Conservation (phyloP, 2,888 invertebrate species). For the Callyntrura sp. region DNA sequence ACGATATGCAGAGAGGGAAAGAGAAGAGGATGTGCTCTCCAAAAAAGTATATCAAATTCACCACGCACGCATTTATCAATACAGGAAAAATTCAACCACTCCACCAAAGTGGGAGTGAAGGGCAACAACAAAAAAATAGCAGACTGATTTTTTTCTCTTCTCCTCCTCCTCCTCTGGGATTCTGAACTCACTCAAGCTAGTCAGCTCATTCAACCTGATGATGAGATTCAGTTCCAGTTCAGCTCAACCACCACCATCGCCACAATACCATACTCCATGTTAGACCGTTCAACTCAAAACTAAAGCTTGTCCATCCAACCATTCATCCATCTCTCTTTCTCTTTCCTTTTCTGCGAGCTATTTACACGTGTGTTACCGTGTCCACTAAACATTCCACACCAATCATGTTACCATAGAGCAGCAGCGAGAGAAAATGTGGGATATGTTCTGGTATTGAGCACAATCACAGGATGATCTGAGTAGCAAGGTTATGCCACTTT, state of each 20-base stretch:
- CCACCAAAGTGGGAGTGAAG: constrained; percentile 20
- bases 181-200: constrained; percentile 34
- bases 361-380: not conserved
- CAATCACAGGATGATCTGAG: not conserved
- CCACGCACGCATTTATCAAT: constrained; percentile 48
- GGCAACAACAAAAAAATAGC: constrained; percentile 31
- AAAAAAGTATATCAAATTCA: not conserved
- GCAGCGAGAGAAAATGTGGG: not conserved
- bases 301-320: constrained; percentile 17
- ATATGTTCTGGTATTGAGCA: not conserved
- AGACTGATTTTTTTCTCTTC: constrained; percentile 68
- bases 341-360: not conserved
- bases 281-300: too few species aligned
- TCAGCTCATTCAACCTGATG: constrained; percentile 24
- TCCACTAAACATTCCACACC: not conserved
- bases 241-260: not conserved
- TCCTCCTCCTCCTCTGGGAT: constrained; percentile 70
- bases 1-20: not conserved
- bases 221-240: constrained; percentile 16
- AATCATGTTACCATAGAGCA: not conserved
- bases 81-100: constrained; percentile 7
- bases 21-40: not conserved
- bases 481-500: constrained; percentile 17
- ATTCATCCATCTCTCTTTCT: not conserved
- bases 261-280: not conserved